phyloP scores from a whole-genome alignment of 2,888 invertebrate genomes.

The Caenorhabditis becei region DNA sequence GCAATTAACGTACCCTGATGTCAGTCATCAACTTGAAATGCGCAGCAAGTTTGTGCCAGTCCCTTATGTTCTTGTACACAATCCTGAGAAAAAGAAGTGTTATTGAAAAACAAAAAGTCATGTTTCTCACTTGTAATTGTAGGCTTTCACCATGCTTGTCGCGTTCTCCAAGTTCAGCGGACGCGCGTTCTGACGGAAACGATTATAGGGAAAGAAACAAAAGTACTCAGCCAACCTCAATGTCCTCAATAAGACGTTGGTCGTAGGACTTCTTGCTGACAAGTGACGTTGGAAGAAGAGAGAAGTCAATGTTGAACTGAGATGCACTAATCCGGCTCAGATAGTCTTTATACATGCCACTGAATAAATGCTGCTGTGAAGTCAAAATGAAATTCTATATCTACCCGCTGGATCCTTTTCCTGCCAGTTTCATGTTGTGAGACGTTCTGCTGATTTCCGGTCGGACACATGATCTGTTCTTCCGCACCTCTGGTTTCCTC shows the following conservation, averaged over 20 bases:
- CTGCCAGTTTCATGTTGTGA: conserved; percentile 87
- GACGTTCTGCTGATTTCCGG: conserved; percentile 95
- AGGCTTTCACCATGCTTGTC: conserved; percentile 30
- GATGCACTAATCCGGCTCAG: conserved; percentile 75
- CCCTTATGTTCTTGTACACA: conserved; percentile 70
- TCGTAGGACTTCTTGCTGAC: conserved; percentile 86
- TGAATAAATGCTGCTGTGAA: conserved; percentile 33
- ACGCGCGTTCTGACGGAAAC: conserved; percentile 41
- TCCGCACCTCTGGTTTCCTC: conserved; percentile 91
- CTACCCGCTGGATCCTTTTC: conserved; percentile 90
- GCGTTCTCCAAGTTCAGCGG: conserved; percentile 31
- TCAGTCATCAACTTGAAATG: conserved; percentile 78
- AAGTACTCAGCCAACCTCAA: conserved; percentile 4
- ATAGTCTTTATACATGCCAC: conserved; percentile 78
- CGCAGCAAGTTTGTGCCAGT: conserved; percentile 75
- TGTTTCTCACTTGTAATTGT: conserved; percentile 59
- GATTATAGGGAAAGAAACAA: conserved; percentile 5
- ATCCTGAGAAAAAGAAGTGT: conserved; percentile 62
- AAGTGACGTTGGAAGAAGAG: conserved; percentile 91
- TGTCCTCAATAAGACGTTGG: conserved; percentile 32
- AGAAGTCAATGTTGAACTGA: conserved; percentile 89
- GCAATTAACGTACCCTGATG: conserved; percentile 67
- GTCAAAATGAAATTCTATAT: too few relatives aligned
- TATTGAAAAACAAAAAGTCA: too few relatives aligned
- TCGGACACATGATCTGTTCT: conserved; percentile 91